These are phyloP conservation scores for Eonycteris spelaea DNA, from an alignment of 2,113 vertebrate species.

Conservation along the genomic window DNA sequence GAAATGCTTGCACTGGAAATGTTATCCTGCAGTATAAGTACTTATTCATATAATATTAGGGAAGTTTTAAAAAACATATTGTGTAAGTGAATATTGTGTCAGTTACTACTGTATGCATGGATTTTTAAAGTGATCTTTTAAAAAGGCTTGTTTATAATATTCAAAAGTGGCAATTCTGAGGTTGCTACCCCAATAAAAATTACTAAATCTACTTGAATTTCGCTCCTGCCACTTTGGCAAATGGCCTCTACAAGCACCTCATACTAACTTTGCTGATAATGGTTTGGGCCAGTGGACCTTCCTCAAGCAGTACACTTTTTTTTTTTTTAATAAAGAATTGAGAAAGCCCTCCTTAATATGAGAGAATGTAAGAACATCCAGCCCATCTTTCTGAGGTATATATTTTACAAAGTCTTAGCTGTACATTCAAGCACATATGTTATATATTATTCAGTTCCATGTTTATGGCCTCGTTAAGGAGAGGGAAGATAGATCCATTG, in stretches of 20 bases:
- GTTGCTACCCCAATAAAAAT: not conserved
- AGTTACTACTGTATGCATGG: not conserved
- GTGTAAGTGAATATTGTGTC: not conserved
- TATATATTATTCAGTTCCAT: not conserved
- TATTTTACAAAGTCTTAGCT: not conserved
- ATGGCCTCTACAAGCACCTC: not conserved
- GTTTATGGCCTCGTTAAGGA: not conserved
- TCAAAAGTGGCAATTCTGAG: not conserved
- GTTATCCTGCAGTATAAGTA: not conserved
- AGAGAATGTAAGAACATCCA: not conserved
- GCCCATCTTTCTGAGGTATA: not conserved
- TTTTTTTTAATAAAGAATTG: not conserved
- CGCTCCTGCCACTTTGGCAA: not conserved
- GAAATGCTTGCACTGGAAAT: not conserved
- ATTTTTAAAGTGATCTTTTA: constrained; percentile 18
- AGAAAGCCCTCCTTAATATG: not conserved
- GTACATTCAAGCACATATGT: not conserved
- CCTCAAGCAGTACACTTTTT: not conserved
- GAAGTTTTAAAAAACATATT: not conserved
- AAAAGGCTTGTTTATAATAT: not conserved
- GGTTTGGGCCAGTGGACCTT: not conserved
- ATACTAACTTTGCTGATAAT: not conserved
- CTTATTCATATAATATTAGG: not conserved
- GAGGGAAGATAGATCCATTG: not conserved
- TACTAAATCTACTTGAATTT: not conserved